These are phyloP conservation scores for Gallinago undulata DNA, from an alignment of 2,113 vertebrate species.

Conservation along the genomic window DNA sequence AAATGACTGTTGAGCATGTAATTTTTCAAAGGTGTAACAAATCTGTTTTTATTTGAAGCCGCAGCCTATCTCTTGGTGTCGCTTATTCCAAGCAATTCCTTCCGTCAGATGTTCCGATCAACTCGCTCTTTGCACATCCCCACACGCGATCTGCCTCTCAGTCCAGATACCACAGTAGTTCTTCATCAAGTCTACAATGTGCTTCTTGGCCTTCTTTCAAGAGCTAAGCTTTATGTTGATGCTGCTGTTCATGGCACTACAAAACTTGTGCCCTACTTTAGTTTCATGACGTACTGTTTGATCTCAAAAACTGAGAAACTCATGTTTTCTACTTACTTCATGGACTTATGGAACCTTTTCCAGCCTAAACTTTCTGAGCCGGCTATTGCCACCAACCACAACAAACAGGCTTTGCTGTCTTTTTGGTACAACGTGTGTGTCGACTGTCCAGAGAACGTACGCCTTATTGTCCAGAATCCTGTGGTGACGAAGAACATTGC, in stretches of 20 bases:
- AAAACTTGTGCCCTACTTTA: conserved; percentile 98
- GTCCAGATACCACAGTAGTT: conserved; percentile 95
- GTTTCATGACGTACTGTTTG: conserved; percentile 99
- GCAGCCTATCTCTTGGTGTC: conserved; percentile 99
- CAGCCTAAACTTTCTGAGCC: conserved; percentile 98
- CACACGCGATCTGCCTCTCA: conserved; percentile 94
- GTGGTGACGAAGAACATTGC: conserved; percentile 99
- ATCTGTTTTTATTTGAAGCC: conserved; percentile 78
- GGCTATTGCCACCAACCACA: conserved; percentile 99
- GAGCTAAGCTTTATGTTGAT: conserved; percentile 97
- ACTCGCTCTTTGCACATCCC: conserved; percentile 97
- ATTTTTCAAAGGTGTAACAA: conserved; percentile 26
- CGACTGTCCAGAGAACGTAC: conserved; percentile 96
- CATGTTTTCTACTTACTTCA: conserved; percentile 99
- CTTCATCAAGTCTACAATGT: conserved; percentile 98
- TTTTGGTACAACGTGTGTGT: conserved; percentile 99
- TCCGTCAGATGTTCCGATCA: conserved; percentile 99
- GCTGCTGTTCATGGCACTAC: conserved; percentile 97
- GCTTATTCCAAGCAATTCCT: conserved; percentile 99
- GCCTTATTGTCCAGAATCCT: conserved; percentile 97
- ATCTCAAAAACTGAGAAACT: conserved; percentile 99
- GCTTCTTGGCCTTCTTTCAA: conserved; percentile 92
- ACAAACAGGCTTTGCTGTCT: conserved; percentile 97
- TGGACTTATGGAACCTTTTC: conserved; percentile 99
- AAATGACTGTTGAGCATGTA: conserved; percentile 1